Conservation (phyloP, 2,888 invertebrate genomes). For the Drosophila anomelani region DNA sequence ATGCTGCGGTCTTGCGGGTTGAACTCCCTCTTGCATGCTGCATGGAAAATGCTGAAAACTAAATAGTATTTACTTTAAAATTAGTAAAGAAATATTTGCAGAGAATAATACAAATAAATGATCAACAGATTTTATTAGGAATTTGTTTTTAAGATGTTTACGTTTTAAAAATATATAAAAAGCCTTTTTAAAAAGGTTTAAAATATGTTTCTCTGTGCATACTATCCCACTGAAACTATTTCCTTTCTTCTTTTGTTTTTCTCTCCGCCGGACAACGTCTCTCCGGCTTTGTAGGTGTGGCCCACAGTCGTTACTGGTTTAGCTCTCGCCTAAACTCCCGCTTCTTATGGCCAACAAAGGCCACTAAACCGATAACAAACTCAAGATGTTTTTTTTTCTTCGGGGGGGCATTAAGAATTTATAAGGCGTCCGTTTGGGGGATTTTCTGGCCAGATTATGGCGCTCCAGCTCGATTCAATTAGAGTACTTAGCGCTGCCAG, state of each 20-base stretch:
- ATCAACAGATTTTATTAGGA: neutral
- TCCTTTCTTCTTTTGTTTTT: conserved; percentile 31
- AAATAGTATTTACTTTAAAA: neutral
- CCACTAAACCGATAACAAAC: conserved; percentile 56
- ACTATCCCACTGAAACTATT: conserved; percentile 16
- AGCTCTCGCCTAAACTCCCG: conserved; percentile 62
- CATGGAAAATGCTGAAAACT: neutral
- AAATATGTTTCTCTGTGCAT: neutral
- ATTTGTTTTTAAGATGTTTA: neutral
- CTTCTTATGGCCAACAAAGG: conserved; percentile 56
- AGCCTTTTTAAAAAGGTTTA: neutral
- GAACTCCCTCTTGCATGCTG: conserved; percentile 7
- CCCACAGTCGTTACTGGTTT: conserved; percentile 36
- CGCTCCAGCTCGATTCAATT: conserved; percentile 60
- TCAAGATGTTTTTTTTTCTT: conserved; percentile 26
- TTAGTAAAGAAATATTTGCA: neutral
- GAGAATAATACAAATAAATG: too few relatives aligned
- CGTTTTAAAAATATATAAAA: neutral
- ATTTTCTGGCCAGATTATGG: conserved; percentile 62
- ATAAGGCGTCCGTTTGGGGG: conserved; percentile 43
- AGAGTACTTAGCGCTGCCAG: conserved; percentile 56
- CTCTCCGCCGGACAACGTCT: conserved; percentile 9
- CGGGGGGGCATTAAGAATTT: conserved; percentile 48
- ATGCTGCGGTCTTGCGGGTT: conserved; percentile 1
- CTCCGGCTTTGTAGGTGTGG: conserved; percentile 43